phyloP scores from a whole-genome alignment of 2,113 vertebrate species.

The Trochalopteron elliotii region DNA sequence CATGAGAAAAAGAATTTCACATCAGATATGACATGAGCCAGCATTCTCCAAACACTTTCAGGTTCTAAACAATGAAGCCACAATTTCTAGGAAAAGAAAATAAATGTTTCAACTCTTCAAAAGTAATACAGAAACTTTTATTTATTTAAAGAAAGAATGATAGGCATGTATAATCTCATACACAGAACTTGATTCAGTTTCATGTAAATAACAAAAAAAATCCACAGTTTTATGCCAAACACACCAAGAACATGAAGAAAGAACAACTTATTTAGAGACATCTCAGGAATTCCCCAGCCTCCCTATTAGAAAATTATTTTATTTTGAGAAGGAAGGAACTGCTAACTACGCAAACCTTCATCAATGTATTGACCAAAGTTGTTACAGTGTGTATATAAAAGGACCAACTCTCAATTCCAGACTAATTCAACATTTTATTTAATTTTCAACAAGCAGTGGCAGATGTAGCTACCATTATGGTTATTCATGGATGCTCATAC shows the following conservation, averaged over 20 bases:
- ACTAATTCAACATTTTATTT: background rate
- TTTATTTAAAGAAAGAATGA: background rate
- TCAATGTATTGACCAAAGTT: background rate
- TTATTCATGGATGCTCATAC: background rate
- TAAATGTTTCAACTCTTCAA: background rate
- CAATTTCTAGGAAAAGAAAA: background rate
- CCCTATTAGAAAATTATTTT: background rate
- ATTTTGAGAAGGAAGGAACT: background rate
- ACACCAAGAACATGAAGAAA: background rate
- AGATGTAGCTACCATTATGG: background rate
- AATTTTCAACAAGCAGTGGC: background rate
- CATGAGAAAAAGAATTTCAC: background rate
- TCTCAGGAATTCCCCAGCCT: background rate
- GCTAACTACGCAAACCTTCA: background rate
- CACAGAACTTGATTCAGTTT: background rate
- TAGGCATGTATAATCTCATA: background rate
- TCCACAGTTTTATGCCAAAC: background rate
- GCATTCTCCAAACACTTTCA: background rate
- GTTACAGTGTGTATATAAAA: background rate
- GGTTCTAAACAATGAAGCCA: background rate
- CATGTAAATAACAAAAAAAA: background rate
- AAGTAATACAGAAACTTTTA: background rate
- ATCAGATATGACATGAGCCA: background rate
- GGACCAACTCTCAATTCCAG: background rate
- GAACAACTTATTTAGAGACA: background rate